Conservation (phyloP, 1,140 invertebrate species). For the Heliconius himera region DNA sequence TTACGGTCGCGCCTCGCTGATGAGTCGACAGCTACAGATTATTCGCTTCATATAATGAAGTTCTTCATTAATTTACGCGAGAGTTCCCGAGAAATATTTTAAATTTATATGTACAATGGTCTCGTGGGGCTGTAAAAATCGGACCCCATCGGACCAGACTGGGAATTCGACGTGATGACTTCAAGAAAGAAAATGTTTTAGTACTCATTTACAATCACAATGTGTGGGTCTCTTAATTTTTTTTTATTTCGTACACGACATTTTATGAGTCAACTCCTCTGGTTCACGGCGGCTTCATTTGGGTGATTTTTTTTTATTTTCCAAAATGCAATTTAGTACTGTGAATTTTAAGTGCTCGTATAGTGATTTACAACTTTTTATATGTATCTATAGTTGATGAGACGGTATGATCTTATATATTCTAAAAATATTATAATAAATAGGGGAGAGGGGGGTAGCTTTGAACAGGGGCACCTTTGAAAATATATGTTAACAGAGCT, state of each 20-base stretch:
- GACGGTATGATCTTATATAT: not conserved
- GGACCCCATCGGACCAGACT: conserved; percentile 5
- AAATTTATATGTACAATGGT: conserved; percentile 47
- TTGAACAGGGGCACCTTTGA: no score
- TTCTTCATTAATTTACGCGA: conserved; percentile 72
- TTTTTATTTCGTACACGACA: conserved; percentile 63
- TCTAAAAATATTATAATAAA: no score
- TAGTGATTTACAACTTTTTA: not conserved
- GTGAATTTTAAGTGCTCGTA: not conserved
- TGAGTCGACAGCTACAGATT: conserved; percentile 55
- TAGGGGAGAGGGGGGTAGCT: no score
- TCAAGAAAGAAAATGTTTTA: conserved; percentile 30
- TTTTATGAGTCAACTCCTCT: conserved; percentile 59
- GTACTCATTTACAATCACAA: conserved; percentile 25
- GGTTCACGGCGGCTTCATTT: conserved; percentile 1
- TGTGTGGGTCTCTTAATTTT: conserved; percentile 32
- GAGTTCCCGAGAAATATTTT: conserved; percentile 64
- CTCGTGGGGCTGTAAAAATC: conserved; percentile 37
- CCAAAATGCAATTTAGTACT: conserved; percentile 1
- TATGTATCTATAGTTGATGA: not conserved
- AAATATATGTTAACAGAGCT: no score
- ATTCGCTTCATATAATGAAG: conserved; percentile 48
- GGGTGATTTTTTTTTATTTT: conserved; percentile 10
- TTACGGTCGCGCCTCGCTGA: conserved; percentile 54
- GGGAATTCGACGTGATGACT: conserved; percentile 20